A percentile compares a stretch with the other conserved stretches of the same genome.
Evolutionary conservation across 2,113 vertebrate species (phyloP).

Genomic region (Psettodes erumei): DNA sequence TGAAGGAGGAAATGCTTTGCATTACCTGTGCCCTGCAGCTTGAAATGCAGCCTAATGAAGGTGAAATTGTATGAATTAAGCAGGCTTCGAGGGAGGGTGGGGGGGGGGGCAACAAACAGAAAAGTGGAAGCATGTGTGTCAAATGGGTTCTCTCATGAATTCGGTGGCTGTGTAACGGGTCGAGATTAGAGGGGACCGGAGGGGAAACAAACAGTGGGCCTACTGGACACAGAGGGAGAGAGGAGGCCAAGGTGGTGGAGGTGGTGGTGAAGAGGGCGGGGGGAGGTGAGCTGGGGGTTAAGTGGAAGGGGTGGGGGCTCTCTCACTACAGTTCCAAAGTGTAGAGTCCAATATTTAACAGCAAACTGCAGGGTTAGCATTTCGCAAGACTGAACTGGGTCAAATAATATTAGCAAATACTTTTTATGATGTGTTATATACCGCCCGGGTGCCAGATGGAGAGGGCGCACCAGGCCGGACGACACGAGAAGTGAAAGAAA

Average conservation of each 20-base stretch:
- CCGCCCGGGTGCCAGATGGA: slow-evolving; percentile 57
- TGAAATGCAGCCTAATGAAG: slow-evolving; percentile 80
- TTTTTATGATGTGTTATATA: slow-evolving; percentile 68
- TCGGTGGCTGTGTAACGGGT: slow-evolving; percentile 59
- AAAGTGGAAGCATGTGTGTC: slow-evolving; percentile 85
- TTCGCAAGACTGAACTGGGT: slow-evolving; percentile 52
- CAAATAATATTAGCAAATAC: slow-evolving; percentile 67
- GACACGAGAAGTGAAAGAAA: slow-evolving; percentile 12
- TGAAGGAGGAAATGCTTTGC: slow-evolving; percentile 73
- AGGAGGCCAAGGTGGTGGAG: slow-evolving; percentile 12
- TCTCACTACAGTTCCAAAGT: slow-evolving; percentile 44
- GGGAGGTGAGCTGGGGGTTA: background rate
- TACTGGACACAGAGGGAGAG: slow-evolving; percentile 32
- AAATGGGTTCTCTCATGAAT: slow-evolving; percentile 77
- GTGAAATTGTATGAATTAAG: slow-evolving; percentile 82
- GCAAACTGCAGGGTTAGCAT: slow-evolving; percentile 52
- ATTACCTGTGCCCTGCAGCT: slow-evolving; percentile 83
- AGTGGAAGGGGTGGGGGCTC: background rate
- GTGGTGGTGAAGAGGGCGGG: background rate
- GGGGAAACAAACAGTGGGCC: slow-evolving; percentile 68
- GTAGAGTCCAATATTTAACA: slow-evolving; percentile 59
- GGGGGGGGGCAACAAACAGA: slow-evolving; percentile 73
- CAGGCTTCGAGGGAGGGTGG: slow-evolving; percentile 41
- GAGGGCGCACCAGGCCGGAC: slow-evolving; percentile 25
- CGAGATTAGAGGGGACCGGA: slow-evolving; percentile 79